Evolutionary conservation across 2,113 vertebrate species (phyloP).

Genomic region (Lamprologus callipterus): DNA sequence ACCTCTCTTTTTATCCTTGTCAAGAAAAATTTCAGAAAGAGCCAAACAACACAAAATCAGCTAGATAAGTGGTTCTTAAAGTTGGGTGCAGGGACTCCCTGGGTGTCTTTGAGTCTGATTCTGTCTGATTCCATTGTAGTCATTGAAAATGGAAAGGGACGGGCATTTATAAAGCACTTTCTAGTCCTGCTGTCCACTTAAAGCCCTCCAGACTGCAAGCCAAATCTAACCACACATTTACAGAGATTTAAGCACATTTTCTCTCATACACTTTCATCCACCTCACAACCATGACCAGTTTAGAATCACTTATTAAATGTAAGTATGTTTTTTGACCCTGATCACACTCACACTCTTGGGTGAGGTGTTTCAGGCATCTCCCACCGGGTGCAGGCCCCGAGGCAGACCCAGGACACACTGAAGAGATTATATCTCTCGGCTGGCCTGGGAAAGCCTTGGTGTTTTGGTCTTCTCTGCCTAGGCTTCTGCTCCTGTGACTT

Average conservation of each 20-base stretch:
- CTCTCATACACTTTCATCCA: not conserved
- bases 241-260: not conserved
- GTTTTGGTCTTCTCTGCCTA: not conserved
- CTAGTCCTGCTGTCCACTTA: not conserved
- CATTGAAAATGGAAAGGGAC: not conserved
- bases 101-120: not conserved
- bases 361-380: not conserved
- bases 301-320: not conserved
- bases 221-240: not conserved
- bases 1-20: not conserved
- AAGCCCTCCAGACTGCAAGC: not conserved
- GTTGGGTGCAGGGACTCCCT: not conserved
- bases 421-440: not conserved
- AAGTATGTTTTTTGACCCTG: not conserved
- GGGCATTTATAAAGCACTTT: not conserved
- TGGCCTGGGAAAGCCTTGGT: not conserved
- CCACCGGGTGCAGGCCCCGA: not conserved
- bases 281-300: not conserved
- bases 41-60: not conserved
- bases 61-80: not conserved
- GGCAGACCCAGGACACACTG: not conserved
- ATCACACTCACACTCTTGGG: not conserved
- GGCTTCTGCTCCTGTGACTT: not conserved
- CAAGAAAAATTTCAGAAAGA: not conserved
- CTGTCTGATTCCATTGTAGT: not conserved